These are phyloP conservation scores for Eupsilia transversa DNA, from an alignment of 2,888 invertebrate species.

Conservation along the genomic window DNA sequence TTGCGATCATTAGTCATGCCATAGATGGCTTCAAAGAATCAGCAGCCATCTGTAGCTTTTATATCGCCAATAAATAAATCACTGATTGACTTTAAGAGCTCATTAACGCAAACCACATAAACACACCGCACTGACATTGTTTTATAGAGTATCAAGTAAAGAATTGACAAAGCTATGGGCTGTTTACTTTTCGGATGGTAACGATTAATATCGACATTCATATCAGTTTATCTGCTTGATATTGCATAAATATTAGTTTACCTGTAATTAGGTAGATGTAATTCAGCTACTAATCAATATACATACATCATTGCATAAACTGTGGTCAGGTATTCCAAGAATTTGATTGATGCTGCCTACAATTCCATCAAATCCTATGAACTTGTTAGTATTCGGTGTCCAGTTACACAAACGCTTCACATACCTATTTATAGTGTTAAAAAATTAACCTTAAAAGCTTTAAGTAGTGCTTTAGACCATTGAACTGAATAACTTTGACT, in stretches of 20 bases:
- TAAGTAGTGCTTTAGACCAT: too few species aligned
- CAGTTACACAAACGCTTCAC: too few species aligned
- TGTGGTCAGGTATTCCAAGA: neutral
- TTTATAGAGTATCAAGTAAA: conserved; percentile 6
- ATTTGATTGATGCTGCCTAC: neutral
- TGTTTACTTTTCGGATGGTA: neutral
- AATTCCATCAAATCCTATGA: neutral
- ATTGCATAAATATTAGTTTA: conserved; percentile 13
- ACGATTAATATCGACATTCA: neutral
- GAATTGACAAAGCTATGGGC: neutral
- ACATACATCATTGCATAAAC: neutral
- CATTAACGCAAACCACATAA: conserved; percentile 3
- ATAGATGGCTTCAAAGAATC: conserved; percentile 6
- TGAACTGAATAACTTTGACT: too few species aligned
- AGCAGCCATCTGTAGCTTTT: neutral
- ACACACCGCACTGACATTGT: neutral
- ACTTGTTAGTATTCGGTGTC: neutral
- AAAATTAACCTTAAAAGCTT: too few species aligned
- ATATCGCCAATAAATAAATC: conserved; percentile 1
- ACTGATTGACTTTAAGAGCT: conserved; percentile 2
- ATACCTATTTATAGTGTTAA: too few species aligned
- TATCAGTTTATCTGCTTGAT: neutral
- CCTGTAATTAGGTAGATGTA: neutral
- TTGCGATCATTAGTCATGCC: neutral
- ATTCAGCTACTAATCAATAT: neutral